Conservation (phyloP, 2,113 vertebrate genomes). For the human region DNA sequence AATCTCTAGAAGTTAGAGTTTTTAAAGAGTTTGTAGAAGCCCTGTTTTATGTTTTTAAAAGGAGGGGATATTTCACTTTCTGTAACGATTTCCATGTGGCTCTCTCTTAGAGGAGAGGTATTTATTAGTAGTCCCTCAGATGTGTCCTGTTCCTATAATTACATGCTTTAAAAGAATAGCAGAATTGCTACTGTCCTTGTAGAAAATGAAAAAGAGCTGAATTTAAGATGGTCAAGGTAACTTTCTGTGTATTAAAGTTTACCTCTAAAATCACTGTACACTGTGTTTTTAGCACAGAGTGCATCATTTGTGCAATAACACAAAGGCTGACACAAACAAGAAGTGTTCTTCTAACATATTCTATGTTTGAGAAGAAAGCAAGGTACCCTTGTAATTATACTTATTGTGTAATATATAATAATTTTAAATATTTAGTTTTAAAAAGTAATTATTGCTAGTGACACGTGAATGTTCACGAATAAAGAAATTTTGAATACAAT, state of each 20-base stretch:
- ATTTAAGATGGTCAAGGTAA: conserved; percentile 22
- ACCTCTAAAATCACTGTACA: not conserved
- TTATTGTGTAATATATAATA: conserved; percentile 40
- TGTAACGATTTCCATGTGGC: not conserved
- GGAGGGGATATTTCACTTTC: not conserved
- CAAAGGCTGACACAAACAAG: not conserved
- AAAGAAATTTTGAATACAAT: conserved; percentile 50
- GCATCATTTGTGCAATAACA: conserved; percentile 1
- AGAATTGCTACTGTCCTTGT: not conserved
- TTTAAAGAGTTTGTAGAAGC: not conserved
- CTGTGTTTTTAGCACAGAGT: conserved; percentile 50
- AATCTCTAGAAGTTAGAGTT: not conserved
- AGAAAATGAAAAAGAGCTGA: not conserved
- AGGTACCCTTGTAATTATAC: no score
- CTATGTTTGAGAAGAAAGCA: no score
- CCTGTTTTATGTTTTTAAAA: not conserved
- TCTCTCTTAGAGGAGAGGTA: not conserved
- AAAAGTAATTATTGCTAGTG: conserved; percentile 66
- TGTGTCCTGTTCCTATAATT: not conserved
- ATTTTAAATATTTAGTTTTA: conserved; percentile 59
- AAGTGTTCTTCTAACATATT: not conserved
- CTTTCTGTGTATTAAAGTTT: conserved; percentile 21
- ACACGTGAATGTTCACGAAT: conserved; percentile 47
- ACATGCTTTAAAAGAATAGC: not conserved
- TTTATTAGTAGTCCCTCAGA: not conserved